Base-by-base conservation (phyloP, 2,113 vertebrate species). In the Redunca redunca region DNA sequence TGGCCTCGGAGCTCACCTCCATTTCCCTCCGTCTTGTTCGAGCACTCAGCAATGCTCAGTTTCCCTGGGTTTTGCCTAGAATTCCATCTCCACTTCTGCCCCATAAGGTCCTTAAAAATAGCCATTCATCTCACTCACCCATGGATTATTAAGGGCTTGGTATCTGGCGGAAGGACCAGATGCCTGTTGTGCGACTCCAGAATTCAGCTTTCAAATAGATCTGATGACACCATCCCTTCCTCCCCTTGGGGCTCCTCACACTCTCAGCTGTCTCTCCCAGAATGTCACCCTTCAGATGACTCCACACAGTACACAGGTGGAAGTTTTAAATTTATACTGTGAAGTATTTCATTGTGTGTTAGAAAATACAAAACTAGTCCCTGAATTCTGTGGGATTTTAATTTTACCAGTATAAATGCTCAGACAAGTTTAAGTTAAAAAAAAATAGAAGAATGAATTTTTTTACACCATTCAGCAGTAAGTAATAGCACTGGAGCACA, bases 281-380 rank as follows among this genome's bases (percentile, higher is more conserved):
- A 64, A 17, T 28, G 5, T 14, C 40, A 3, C 30, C 53, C 78
- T 36, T 36, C 19, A 71, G 28, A 7, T 86, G 60, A 50, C 30
- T 82, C 55, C 36, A 64, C 33, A 28, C 46, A 28, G 46, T 60
- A 4, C 36, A 46, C 48, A 89, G 30, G 26, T 78, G 64, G 83
- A 14, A 55, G 17, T 40, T 80, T 77, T 78, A 67, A 77, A 26
- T 92, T 77, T 64, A 33, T 36, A 23, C 89, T 58, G 19, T 25
- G 23, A 80, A 26, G 21, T 89, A 11, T 50, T 48, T 40, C 84
- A 3, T 28, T 6, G 16, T 93, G 83, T 86, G 0, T 71, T 53
- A 84, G 71, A 57, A 86, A 92, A 83, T 91, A 33, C 93, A 77
- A 93, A 95, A 82, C 57, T 57, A 28, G 50, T 53, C 46, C 52